Conservation (phyloP, 2,797 vertebrate species). For the Danionella dracula region DNA sequence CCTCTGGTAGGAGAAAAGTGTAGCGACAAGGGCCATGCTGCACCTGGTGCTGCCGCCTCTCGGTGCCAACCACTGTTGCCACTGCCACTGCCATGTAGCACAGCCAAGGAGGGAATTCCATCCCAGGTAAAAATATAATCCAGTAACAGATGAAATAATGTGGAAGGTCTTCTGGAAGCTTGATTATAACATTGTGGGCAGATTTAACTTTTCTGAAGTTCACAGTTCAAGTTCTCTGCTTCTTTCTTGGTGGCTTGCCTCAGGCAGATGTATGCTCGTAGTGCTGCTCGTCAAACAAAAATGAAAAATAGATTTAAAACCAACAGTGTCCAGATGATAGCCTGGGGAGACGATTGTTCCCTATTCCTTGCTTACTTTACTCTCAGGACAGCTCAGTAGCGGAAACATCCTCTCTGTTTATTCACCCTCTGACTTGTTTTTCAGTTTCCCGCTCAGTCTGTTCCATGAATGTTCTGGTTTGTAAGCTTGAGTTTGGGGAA, state of each 20-base stretch:
- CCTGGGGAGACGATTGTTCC: slow-evolving; percentile 56
- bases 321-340: slow-evolving; percentile 23
- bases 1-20: slow-evolving; percentile 78
- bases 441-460: slow-evolving; percentile 47
- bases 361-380: slow-evolving; percentile 51
- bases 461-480: slow-evolving; percentile 42
- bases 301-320: slow-evolving; percentile 20
- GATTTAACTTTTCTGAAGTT: too few relatives aligned
- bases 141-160: not conserved
- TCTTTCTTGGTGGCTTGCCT: slow-evolving; percentile 17
- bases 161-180: slow-evolving; percentile 16
- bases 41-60: slow-evolving; percentile 68
- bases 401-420: slow-evolving; percentile 54
- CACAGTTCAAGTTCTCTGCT: slow-evolving; percentile 19
- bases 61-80: slow-evolving; percentile 45
- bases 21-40: slow-evolving; percentile 77
- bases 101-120: slow-evolving; percentile 59
- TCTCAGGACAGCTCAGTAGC: slow-evolving; percentile 51
- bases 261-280: slow-evolving; percentile 25
- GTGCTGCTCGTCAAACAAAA: slow-evolving; percentile 20
- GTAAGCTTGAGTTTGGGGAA: slow-evolving; percentile 38
- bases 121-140: slow-evolving; percentile 37
- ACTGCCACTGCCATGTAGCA: slow-evolving; percentile 52
- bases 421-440: slow-evolving; percentile 32
- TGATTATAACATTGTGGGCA: not conserved